Base-by-base conservation (phyloP, 2,113 vertebrate species). In the Centrocercus urophasianus region DNA sequence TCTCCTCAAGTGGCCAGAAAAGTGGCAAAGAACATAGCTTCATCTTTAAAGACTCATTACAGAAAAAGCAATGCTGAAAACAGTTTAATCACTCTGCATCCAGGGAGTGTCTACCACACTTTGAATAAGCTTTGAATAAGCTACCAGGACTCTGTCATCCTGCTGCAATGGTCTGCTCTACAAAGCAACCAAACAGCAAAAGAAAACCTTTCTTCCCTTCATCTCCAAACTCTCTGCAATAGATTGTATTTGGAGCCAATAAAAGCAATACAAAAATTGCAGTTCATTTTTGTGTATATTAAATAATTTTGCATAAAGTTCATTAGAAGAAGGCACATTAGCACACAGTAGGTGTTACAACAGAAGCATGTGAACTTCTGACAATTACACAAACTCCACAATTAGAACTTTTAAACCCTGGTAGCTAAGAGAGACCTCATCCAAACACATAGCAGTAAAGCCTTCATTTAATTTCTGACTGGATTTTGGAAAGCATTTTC, bases 381-480 rank as follows among this genome's bases (percentile, higher is more conserved):
- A 73, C 52, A 90, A 74, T 72, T 67, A 36, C 65, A 76, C 64
- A 20, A 88, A 86, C 74, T 84, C 45, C 57, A 72, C 28, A 83
- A 57, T 42, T 54, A 87, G 52, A 67, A 83, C 54, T 83, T 89
- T 69, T 91, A 94, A 90, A 81, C 63, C 24, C 69, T 71, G n/a
- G 64, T 42, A 79, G 75, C 65, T 74, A 73, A 45, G 56, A 69
- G 66, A 80, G 32, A 76, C 5, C 18, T 86, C 20, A 81, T 87
- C 43, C 45, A 88, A 83, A 79, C 38, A 61, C 54, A 71, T 9
- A 59, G n/a, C 30, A 54, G 40, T 36, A 81, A 83, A 65, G 4
- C 22, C 52, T 67, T 86, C 17, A 17, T 73, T 73, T 85, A 61
- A 78, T 88, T 96, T 93, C 67, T 91, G 56, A 83, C 36, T 64